Conservation (phyloP, 1,140 invertebrate genomes). For the Ladona fulva region DNA sequence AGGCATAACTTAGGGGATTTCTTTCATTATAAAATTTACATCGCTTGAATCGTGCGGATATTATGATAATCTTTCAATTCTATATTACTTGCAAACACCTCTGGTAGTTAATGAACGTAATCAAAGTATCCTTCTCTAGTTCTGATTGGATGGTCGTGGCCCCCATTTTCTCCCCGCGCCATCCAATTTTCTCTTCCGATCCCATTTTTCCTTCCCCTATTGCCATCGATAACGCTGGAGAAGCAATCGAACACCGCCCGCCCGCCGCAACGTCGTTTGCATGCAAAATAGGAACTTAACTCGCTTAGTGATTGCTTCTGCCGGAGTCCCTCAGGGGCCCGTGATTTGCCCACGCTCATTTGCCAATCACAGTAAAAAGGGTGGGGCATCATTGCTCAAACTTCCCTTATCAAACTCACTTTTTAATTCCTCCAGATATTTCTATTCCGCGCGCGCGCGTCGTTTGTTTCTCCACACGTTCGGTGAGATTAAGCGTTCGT, state of each 20-base stretch:
- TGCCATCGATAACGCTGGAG: background rate
- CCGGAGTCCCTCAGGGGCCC: background rate
- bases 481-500: no score
- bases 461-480: no score
- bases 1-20: no score
- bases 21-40: no score
- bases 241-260: conserved; percentile 1
- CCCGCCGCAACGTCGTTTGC: background rate
- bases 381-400: background rate
- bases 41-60: no score
- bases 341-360: background rate
- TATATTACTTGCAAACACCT: no score
- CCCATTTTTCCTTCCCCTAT: background rate
- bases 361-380: background rate
- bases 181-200: background rate
- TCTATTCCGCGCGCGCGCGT: no score
- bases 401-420: background rate
- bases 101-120: no score
- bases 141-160: no score
- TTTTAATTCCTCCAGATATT: background rate
- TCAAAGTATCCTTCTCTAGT: no score
- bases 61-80: no score
- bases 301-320: background rate
- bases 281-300: background rate
- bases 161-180: no score